A percentile compares a stretch with the other conserved stretches of the same genome.
Evolutionary conservation across 2,888 invertebrate genomes (phyloP).

Genomic region (Gerris lacustris): DNA sequence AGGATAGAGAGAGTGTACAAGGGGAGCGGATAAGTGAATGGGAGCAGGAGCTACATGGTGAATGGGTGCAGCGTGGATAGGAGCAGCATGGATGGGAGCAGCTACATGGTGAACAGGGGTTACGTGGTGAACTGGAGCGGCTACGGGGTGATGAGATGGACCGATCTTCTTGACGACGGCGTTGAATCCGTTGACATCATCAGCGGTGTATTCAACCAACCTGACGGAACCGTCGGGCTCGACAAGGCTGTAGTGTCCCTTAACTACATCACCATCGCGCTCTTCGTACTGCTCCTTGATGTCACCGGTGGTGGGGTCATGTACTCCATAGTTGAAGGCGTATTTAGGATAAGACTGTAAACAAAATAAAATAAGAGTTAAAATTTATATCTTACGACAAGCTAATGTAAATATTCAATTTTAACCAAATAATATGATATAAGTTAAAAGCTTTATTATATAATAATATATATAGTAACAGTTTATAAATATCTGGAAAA

Average conservation of each 20-base stretch:
- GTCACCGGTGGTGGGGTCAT: slow-evolving; percentile 48
- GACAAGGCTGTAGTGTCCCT: slow-evolving; percentile 25
- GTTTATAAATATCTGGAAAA: too few species aligned
- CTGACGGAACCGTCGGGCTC: slow-evolving; percentile 25
- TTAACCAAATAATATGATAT: too few species aligned
- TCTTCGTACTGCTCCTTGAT: slow-evolving; percentile 47
- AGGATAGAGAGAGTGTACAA: too few species aligned
- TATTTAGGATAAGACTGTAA: slow-evolving; percentile 51
- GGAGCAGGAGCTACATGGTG: slow-evolving; percentile 15
- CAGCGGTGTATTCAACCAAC: slow-evolving; percentile 26
- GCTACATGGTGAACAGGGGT: slow-evolving; percentile 1
- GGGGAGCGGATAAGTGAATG: slow-evolving; percentile 9
- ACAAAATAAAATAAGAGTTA: slow-evolving; percentile 11
- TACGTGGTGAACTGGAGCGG: slow-evolving; percentile 16
- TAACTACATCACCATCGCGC: slow-evolving; percentile 40
- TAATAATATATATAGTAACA: too few species aligned
- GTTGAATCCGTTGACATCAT: slow-evolving; percentile 26
- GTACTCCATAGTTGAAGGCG: slow-evolving; percentile 47
- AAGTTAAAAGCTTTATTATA: too few species aligned
- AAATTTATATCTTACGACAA: too few species aligned
- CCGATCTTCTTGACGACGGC: slow-evolving; percentile 27
- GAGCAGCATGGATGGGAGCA: neutral
- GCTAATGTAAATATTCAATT: too few species aligned
- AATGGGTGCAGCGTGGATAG: neutral
- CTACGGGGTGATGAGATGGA: slow-evolving; percentile 22